Conservation (phyloP, 2,888 invertebrate genomes). For the Erannis defoliaria region DNA sequence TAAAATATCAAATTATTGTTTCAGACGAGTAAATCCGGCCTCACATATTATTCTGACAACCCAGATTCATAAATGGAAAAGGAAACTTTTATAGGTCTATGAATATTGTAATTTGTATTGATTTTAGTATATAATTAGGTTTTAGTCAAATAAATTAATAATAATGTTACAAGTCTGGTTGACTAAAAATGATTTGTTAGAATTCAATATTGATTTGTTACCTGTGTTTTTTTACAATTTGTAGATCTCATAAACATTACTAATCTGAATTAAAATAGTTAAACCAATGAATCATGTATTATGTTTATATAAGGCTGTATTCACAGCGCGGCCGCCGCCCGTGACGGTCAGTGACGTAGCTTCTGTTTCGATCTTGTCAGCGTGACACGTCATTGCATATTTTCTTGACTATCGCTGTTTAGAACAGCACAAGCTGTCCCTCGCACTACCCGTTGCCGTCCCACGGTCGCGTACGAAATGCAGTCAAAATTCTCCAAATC, state of each 20-base stretch:
- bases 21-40: constrained; percentile 75
- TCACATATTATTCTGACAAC: constrained; percentile 68
- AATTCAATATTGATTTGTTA: constrained; percentile 53
- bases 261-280: constrained; percentile 39
- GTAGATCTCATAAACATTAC: constrained; percentile 38
- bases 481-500: background rate
- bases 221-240: constrained; percentile 51
- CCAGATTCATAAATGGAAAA: constrained; percentile 60
- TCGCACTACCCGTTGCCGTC: background rate
- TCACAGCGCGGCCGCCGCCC: background rate
- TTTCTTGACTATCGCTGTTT: background rate
- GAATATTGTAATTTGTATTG: constrained; percentile 40
- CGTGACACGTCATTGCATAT: background rate
- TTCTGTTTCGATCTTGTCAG: background rate
- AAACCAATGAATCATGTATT: constrained; percentile 11
- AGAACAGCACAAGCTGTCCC: background rate
- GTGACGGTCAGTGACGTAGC: background rate
- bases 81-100: constrained; percentile 46
- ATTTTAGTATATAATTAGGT: constrained; percentile 40
- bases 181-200: constrained; percentile 49
- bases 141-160: constrained; percentile 36
- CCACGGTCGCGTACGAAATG: background rate
- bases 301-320: background rate
- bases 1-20: constrained; percentile 51
- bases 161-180: constrained; percentile 47